A percentile compares a stretch with the other conserved stretches of the same genome.
Evolutionary conservation across 2,113 vertebrate genomes (phyloP).

Genomic region (Mesitornis unicolor): DNA sequence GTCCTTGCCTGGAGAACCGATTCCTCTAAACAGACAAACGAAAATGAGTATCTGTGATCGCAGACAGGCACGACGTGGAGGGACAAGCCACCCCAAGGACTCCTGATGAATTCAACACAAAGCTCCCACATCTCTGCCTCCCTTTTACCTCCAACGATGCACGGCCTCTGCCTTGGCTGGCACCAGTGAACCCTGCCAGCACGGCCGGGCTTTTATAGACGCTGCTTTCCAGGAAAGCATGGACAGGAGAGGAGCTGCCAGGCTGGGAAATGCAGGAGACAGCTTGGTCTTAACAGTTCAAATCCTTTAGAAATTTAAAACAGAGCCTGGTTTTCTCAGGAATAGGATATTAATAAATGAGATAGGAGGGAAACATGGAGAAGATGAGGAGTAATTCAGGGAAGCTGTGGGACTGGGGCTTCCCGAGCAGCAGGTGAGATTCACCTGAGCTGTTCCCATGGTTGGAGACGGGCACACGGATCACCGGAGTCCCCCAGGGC

Average conservation of each 20-base stretch:
- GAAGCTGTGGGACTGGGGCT: neutral
- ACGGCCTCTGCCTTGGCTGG: neutral
- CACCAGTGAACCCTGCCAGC: accelerated
- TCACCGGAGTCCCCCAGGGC: neutral
- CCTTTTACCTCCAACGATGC: accelerated
- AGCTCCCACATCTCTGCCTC: neutral
- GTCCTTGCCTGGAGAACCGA: neutral
- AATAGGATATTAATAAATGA: neutral
- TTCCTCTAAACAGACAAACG: neutral
- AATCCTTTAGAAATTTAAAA: neutral
- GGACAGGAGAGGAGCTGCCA: neutral
- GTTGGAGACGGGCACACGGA: accelerated
- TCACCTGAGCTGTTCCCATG: neutral
- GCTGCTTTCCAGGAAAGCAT: neutral
- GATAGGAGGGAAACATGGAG: neutral
- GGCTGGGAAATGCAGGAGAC: neutral
- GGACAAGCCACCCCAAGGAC: neutral
- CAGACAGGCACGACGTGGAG: neutral
- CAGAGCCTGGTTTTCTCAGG: neutral
- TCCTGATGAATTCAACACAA: neutral
- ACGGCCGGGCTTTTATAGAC: neutral
- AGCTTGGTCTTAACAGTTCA: neutral
- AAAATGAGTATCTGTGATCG: neutral
- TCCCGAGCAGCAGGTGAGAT: neutral
- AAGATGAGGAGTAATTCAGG: neutral